Conservation (phyloP, 1,140 invertebrate species). For the Papilio polytes region DNA sequence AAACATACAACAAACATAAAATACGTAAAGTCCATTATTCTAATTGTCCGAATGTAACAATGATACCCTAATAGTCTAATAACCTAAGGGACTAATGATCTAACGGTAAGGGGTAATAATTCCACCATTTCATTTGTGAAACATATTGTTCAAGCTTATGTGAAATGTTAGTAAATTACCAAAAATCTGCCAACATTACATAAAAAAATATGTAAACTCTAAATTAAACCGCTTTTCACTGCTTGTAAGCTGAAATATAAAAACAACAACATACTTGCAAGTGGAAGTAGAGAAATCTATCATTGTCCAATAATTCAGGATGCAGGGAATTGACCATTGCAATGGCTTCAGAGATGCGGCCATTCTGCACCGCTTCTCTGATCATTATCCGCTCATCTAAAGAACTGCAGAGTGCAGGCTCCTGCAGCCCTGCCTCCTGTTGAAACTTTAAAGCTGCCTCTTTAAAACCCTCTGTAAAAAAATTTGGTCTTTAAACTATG, state of each 20-base stretch:
- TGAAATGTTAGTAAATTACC: too few species aligned
- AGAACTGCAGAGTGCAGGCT: slow-evolving; percentile 94
- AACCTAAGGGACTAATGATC: too few species aligned
- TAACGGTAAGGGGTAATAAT: too few species aligned
- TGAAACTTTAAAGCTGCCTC: slow-evolving; percentile 99
- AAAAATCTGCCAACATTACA: too few species aligned
- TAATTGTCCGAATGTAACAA: too few species aligned
- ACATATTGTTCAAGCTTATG: too few species aligned
- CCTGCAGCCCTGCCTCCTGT: slow-evolving; percentile 95
- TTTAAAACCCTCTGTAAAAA: slow-evolving; percentile 95
- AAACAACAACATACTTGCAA: slow-evolving; percentile 87
- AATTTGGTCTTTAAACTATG: not conserved
- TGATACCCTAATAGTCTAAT: too few species aligned
- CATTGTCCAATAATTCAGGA: slow-evolving; percentile 97
- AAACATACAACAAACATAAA: not conserved
- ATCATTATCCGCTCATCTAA: slow-evolving; percentile 97
- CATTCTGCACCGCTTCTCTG: slow-evolving; percentile 96
- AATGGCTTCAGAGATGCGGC: slow-evolving; percentile 96
- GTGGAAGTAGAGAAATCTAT: slow-evolving; percentile 98
- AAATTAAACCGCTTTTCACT: too few species aligned
- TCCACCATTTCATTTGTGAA: too few species aligned
- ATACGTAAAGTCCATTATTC: too few species aligned
- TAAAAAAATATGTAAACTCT: too few species aligned
- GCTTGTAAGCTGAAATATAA: too few species aligned
- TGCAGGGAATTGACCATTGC: slow-evolving; percentile 96